phyloP scores from a whole-genome alignment of 2,797 vertebrate genomes.

The Leuciscus waleckii region DNA sequence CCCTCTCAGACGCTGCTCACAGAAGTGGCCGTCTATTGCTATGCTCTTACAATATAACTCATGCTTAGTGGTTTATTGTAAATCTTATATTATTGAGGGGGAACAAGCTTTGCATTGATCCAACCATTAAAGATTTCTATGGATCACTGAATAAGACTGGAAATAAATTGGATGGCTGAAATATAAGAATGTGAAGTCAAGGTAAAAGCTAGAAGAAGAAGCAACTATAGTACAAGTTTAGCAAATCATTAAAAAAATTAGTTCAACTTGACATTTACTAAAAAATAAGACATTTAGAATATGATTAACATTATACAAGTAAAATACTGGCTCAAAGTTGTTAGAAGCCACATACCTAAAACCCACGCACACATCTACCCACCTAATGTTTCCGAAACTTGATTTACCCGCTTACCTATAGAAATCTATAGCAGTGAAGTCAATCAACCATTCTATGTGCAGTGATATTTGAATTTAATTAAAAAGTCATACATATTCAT shows the following conservation, averaged over 20 bases:
- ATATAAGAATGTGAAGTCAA: slow-evolving; percentile 7
- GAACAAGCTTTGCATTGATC: slow-evolving; percentile 41
- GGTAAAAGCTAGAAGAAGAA: background rate
- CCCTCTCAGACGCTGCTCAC: background rate
- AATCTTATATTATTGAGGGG: slow-evolving; percentile 39
- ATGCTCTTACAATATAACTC: slow-evolving; percentile 29
- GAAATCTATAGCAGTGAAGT: slow-evolving; percentile 11
- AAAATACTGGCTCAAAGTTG: background rate
- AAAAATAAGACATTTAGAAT: background rate
- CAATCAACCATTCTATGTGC: slow-evolving; percentile 3
- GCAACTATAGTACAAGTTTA: background rate
- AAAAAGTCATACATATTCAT: slow-evolving; percentile 22
- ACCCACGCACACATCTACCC: background rate
- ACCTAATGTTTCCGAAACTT: background rate
- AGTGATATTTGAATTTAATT: slow-evolving; percentile 45
- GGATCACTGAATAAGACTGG: slow-evolving; percentile 22
- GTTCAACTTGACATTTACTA: background rate
- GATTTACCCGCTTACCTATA: background rate
- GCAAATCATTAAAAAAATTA: background rate
- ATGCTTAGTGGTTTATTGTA: slow-evolving; percentile 37
- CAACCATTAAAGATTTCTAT: slow-evolving; percentile 34
- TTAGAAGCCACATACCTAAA: background rate
- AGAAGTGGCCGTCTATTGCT: background rate
- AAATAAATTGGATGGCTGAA: slow-evolving; percentile 5
- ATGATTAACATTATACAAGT: background rate